Evolutionary conservation across 2,888 invertebrate species (phyloP).

Genomic region (Cheilosia vernalis): DNA sequence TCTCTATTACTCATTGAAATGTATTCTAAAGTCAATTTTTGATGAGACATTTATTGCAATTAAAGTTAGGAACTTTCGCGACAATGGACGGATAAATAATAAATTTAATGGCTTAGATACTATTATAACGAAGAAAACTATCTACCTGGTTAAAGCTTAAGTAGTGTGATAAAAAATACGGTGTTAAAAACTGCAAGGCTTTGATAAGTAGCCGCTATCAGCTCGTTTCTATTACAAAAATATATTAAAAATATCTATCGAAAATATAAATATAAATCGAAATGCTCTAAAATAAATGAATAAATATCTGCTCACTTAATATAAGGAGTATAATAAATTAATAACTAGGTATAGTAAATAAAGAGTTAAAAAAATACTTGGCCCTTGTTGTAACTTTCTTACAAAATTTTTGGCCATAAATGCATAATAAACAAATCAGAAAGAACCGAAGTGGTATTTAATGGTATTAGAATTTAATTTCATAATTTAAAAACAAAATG

Average conservation of each 20-base stretch:
- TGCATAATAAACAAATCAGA: no score
- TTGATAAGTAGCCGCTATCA: background rate
- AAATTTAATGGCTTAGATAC: constrained; percentile 66
- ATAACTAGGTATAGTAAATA: background rate
- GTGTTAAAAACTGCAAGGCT: background rate
- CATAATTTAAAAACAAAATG: background rate
- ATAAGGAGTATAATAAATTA: constrained; percentile 11
- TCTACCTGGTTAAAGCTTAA: no score
- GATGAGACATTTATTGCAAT: constrained; percentile 37
- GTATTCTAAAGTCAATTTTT: background rate
- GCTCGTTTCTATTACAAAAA: no score
- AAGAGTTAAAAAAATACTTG: background rate
- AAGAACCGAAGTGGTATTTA: no score
- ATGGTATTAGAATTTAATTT: no score
- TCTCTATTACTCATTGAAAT: constrained; percentile 1
- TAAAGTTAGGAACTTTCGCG: constrained; percentile 71
- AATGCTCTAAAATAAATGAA: background rate
- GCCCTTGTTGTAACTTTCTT: background rate
- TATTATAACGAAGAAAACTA: constrained; percentile 32
- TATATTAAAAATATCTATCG: no score
- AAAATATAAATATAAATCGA: background rate
- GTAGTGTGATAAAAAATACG: no score
- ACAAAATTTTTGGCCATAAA: no score
- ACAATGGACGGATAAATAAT: constrained; percentile 81
- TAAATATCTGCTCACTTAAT: constrained; percentile 62